These are phyloP conservation scores for Microcebus griseorufus DNA, from an alignment of 2,113 vertebrate genomes.

Conservation along the genomic window DNA sequence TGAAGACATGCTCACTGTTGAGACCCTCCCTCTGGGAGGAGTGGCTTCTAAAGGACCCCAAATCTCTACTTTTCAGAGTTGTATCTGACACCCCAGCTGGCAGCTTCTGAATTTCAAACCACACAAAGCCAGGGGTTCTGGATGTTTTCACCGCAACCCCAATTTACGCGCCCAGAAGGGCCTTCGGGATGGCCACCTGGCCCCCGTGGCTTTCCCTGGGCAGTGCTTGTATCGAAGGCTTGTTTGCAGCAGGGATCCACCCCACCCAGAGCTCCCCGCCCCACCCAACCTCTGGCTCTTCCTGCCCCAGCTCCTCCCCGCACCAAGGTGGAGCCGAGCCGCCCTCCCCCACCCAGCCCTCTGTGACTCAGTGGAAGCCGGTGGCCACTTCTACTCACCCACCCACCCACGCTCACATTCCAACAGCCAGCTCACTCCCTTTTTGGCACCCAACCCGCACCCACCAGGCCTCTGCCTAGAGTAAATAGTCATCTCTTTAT, in stretches of 20 bases:
- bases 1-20: not conserved
- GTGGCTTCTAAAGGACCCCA: not conserved
- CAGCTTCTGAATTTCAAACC: constrained; percentile 24
- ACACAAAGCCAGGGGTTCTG: not conserved
- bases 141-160: not conserved
- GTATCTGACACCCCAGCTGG: not conserved
- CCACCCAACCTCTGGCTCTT: not conserved
- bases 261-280: not conserved
- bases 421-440: no score
- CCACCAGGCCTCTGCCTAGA: no score
- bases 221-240: not conserved
- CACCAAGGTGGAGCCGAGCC: not conserved
- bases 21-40: not conserved
- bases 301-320: not conserved
- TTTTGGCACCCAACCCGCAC: no score
- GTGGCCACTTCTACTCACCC: no score
- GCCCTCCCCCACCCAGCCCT: not conserved
- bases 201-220: not conserved
- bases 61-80: not conserved
- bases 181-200: not conserved
- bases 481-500: no score
- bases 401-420: no score
- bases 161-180: not conserved
- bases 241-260: not conserved
- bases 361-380: constrained; percentile 68